These are phyloP conservation scores for Rugalucina vietnamica DNA, from an alignment of 2,888 invertebrate species.

Conservation along the genomic window DNA sequence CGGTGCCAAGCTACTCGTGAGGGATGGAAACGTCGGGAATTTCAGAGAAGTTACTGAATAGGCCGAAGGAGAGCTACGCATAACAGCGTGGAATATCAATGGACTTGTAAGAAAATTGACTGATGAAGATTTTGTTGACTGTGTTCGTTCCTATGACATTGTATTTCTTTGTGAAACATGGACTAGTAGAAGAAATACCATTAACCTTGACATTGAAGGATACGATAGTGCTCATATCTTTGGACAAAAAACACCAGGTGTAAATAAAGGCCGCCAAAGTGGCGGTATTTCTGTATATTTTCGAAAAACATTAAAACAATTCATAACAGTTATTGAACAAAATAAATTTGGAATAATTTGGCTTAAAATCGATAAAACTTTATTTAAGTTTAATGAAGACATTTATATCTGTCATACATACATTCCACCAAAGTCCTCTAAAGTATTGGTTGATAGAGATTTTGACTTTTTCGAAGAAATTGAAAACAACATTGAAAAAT, in stretches of 20 bases:
- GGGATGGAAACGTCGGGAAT: too few species aligned
- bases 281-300: constrained; percentile 30
- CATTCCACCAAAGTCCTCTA: constrained; percentile 20
- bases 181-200: neutral
- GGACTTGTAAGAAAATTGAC: too few species aligned
- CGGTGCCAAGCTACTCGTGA: too few species aligned
- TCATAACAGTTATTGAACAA: constrained; percentile 2
- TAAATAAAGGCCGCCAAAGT: constrained; percentile 18
- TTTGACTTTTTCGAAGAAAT: constrained; percentile 37
- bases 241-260: constrained; percentile 14
- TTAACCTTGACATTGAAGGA: constrained; percentile 11
- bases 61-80: too few species aligned
- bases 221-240: constrained; percentile 19
- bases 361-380: constrained; percentile 18
- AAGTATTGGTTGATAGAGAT: constrained; percentile 5
- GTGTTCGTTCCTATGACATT: too few species aligned
- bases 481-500: constrained; percentile 35
- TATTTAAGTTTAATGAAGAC: constrained; percentile 29
- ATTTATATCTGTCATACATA: constrained; percentile 28
- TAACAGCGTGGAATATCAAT: too few species aligned
- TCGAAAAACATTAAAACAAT: neutral
- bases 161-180: constrained; percentile 36
- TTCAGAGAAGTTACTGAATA: too few species aligned
- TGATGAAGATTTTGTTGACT: too few species aligned
- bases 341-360: constrained; percentile 30